These are phyloP conservation scores for Elaphurus davidianus DNA, from an alignment of 2,113 vertebrate genomes.

Conservation along the genomic window DNA sequence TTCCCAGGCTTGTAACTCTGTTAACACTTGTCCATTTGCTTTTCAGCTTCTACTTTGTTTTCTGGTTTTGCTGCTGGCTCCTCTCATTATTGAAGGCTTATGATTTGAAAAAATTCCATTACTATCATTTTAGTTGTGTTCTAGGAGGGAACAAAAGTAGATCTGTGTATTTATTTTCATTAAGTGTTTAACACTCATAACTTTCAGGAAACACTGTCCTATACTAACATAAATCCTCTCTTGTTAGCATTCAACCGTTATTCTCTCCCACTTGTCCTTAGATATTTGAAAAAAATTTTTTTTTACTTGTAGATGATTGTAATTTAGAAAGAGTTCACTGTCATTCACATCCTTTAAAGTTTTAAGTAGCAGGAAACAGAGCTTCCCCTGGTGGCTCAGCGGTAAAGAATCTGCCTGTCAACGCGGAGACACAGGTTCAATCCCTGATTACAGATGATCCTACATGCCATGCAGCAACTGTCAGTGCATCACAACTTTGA, in stretches of 20 bases:
- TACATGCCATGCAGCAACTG: not conserved
- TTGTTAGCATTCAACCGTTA: not conserved
- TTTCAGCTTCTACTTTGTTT: not conserved
- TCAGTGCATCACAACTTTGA: not conserved
- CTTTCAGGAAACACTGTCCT: not conserved
- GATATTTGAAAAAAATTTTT: not conserved
- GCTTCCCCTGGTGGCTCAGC: not conserved
- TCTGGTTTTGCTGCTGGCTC: not conserved
- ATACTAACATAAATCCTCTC: not conserved
- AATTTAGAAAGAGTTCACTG: not conserved
- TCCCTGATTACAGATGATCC: not conserved
- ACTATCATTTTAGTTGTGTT: not conserved
- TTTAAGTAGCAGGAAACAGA: not conserved
- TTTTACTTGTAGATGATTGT: not conserved
- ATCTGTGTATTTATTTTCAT: not conserved
- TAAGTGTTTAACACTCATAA: not conserved
- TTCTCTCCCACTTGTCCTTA: not conserved
- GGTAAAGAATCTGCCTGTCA: not conserved
- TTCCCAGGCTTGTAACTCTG: not conserved
- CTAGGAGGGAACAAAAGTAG: not conserved
- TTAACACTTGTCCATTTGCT: not conserved
- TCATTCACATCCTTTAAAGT: not conserved
- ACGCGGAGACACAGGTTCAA: not conserved
- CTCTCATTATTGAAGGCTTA: not conserved
- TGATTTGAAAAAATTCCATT: not conserved